These are phyloP conservation scores for Lanistes nyassanus DNA, from an alignment of 1,140 invertebrate species.

Conservation along the genomic window DNA sequence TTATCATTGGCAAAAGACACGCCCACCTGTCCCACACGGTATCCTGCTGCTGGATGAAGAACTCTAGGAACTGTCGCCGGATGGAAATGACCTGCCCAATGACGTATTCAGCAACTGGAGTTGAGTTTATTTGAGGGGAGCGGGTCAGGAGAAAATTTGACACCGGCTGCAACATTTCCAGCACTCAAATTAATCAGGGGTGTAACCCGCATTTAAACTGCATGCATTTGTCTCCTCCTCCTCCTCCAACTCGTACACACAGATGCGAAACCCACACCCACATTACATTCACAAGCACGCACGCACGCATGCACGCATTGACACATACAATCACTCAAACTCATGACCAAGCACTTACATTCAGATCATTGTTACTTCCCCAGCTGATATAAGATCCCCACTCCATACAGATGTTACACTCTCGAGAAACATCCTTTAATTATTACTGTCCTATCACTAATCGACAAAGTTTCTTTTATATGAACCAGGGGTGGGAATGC, in stretches of 20 bases:
- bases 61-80: background rate
- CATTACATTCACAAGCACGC: background rate
- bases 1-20: background rate
- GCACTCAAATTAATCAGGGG: background rate
- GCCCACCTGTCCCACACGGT: background rate
- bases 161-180: background rate
- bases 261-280: constrained; percentile 3
- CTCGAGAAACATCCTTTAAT: no score
- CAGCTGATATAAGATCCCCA: no score
- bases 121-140: background rate
- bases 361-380: no score
- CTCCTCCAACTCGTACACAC: constrained; percentile 1
- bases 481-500: no score
- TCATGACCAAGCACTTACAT: no score
- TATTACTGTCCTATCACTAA: no score
- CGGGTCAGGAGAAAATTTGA: background rate
- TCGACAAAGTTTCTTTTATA: no score
- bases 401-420: no score
- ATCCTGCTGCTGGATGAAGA: background rate
- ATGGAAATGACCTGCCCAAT: background rate
- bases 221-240: background rate
- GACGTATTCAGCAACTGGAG: background rate
- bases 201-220: background rate
- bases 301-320: background rate
- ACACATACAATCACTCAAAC: constrained; percentile 2